Conservation (phyloP, 2,797 vertebrate genomes). For the Tenualosa ilisha region DNA sequence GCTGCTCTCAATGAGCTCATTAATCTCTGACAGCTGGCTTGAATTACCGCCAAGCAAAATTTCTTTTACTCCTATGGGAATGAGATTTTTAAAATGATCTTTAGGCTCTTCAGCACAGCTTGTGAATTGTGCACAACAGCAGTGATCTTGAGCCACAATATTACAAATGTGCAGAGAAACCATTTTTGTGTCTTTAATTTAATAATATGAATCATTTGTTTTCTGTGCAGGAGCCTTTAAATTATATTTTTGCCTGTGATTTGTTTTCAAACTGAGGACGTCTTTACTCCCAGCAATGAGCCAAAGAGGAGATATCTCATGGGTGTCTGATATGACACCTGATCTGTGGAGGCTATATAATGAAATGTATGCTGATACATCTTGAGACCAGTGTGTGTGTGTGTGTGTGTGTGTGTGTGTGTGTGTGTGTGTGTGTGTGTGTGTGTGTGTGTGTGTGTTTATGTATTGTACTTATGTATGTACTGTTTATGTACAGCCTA, state of each 20-base stretch:
- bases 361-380: background rate
- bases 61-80: background rate
- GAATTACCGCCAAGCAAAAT: background rate
- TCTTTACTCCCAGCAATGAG: background rate
- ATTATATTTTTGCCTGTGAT: background rate
- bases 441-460: no score
- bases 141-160: background rate
- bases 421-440: no score
- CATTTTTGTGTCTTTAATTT: background rate
- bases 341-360: background rate
- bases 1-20: background rate
- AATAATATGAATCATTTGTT: background rate
- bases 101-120: background rate
- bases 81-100: background rate
- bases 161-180: background rate
- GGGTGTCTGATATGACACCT: background rate
- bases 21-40: constrained; percentile 1
- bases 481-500: background rate
- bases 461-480: no score
- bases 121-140: no score
- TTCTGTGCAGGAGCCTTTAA: background rate
- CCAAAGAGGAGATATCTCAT: no score
- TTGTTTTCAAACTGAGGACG: background rate
- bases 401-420: no score
- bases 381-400: background rate